These are phyloP conservation scores for Bombus consobrinus DNA, from an alignment of 1,140 invertebrate species.

Conservation along the genomic window DNA sequence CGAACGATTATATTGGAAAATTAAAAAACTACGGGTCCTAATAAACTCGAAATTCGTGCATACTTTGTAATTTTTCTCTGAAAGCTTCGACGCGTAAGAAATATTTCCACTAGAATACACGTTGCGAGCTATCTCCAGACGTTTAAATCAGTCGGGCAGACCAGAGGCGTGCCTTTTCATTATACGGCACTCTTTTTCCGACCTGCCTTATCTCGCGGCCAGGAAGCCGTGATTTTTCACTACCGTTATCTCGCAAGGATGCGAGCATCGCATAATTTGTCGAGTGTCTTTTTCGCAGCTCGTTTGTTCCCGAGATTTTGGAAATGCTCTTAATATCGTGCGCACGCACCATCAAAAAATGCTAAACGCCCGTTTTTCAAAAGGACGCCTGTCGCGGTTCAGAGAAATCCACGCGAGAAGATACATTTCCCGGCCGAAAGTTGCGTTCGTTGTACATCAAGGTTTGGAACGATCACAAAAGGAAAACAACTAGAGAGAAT, in stretches of 20 bases:
- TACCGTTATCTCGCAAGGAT: constrained; percentile 43
- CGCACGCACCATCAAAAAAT: not conserved
- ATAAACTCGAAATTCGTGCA: not conserved
- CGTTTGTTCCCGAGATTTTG: not conserved
- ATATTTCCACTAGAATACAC: not conserved
- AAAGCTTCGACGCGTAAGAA: not conserved
- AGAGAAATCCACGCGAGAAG: not conserved
- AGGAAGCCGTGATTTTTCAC: constrained; percentile 51
- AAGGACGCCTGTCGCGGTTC: no score
- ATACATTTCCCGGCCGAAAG: not conserved
- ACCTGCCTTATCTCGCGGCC: constrained; percentile 39
- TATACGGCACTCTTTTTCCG: constrained; percentile 16
- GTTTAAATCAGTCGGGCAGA: not conserved
- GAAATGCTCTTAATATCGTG: constrained; percentile 38
- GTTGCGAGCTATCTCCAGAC: not conserved
- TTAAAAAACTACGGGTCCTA: not conserved
- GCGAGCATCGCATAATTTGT: constrained; percentile 42
- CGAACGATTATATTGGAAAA: not conserved
- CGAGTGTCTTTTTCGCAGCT: no score
- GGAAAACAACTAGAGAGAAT: no score
- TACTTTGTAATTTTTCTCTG: not conserved
- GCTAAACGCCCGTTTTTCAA: not conserved
- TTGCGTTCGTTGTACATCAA: not conserved
- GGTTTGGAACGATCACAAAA: not conserved
- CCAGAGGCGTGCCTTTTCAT: constrained; percentile 23